Percentiles rank a stretch among this genome's conserved stretches.
Conservation (phyloP, 2,113 vertebrate species). For the Myotis davidii region DNA sequence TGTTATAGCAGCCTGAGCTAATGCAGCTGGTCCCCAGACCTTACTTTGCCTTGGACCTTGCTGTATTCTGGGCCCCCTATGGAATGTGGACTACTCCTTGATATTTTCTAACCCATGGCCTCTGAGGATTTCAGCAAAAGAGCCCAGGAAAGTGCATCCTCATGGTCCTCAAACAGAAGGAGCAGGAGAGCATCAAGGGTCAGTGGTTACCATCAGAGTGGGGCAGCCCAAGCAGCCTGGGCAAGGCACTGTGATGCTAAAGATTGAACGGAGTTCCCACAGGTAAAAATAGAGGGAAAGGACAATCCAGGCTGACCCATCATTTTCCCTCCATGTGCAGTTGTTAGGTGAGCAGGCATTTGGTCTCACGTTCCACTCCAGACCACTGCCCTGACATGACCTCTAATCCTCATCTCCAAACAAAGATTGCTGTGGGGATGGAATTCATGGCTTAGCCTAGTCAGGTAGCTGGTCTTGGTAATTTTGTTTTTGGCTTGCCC, state of each 20-base stretch:
- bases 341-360: neutral
- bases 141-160: neutral
- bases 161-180: neutral
- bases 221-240: neutral
- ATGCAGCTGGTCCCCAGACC: neutral
- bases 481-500: neutral
- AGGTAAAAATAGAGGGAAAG: neutral
- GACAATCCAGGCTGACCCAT: neutral
- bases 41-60: neutral
- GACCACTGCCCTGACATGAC: neutral
- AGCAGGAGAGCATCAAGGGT: neutral
- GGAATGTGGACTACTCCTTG: neutral
- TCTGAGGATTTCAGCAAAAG: neutral
- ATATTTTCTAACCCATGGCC: neutral
- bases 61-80: neutral
- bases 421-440: neutral
- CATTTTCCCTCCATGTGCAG: neutral
- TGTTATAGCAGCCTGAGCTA: neutral
- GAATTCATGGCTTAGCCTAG: neutral
- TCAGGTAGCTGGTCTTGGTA: neutral
- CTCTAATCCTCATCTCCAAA: neutral
- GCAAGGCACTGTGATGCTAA: neutral
- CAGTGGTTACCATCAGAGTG: neutral
- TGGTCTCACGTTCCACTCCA: neutral
- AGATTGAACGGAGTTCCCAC: neutral